A percentile compares a stretch with the other conserved stretches of the same genome.
phyloP scores from a whole-genome alignment of 2,888 invertebrate species.

The Apotomis capreana region DNA sequence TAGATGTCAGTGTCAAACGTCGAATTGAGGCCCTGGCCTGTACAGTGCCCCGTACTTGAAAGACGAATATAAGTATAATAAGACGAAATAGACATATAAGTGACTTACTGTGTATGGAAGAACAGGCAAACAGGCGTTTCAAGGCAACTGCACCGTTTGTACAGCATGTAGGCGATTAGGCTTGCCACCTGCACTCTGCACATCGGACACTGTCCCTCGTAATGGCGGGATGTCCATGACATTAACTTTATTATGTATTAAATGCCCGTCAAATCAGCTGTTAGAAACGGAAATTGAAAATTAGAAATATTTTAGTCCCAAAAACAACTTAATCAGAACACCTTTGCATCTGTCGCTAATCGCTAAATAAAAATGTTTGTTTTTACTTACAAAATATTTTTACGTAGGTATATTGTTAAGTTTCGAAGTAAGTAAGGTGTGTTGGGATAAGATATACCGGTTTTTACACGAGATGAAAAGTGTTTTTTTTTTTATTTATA shows the following conservation, averaged over 20 bases:
- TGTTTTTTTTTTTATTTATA: too few species aligned
- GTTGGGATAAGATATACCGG: too few species aligned
- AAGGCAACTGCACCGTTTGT: slow-evolving; percentile 64
- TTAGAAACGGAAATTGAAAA: slow-evolving; percentile 24
- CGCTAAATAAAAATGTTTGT: too few species aligned
- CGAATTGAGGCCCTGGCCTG: neutral
- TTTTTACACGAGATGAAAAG: too few species aligned
- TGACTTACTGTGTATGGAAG: slow-evolving; percentile 58
- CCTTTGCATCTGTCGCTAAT: slow-evolving; percentile 1
- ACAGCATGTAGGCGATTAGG: slow-evolving; percentile 48
- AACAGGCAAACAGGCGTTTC: slow-evolving; percentile 59
- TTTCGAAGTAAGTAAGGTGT: too few species aligned
- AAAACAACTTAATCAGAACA: slow-evolving; percentile 24
- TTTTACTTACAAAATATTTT: too few species aligned
- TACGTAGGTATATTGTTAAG: too few species aligned
- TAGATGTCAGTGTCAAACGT: too few species aligned
- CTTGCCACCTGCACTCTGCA: slow-evolving; percentile 41
- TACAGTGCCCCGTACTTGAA: neutral
- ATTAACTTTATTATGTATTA: slow-evolving; percentile 21
- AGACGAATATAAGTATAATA: neutral
- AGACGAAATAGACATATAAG: slow-evolving; percentile 35
- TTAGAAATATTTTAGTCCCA: slow-evolving; percentile 14
- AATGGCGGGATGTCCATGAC: slow-evolving; percentile 36
- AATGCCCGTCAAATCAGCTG: slow-evolving; percentile 22
- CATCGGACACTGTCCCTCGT: slow-evolving; percentile 29